Evolutionary conservation across 2,797 vertebrate genomes (phyloP).

Genomic region (Onychomys leucogaster): DNA sequence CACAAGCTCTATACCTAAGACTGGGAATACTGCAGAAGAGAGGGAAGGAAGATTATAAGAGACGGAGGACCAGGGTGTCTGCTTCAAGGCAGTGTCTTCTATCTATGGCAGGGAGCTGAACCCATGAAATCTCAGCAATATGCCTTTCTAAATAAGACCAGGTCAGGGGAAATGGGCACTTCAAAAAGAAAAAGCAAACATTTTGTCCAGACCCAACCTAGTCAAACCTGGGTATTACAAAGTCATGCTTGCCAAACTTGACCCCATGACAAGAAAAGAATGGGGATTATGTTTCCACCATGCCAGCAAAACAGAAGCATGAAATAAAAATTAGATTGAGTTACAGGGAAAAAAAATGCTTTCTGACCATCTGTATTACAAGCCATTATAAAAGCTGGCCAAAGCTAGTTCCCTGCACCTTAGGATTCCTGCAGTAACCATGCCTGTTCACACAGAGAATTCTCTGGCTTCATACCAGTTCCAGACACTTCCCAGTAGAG

Average conservation of each 20-base stretch:
- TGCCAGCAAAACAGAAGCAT: neutral
- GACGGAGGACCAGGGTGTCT: neutral
- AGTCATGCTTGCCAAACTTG: neutral
- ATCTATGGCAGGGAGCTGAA: neutral
- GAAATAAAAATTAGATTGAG: constrained; percentile 18
- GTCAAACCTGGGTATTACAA: neutral
- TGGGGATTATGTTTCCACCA: neutral
- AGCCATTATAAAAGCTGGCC: neutral
- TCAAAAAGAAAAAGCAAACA: neutral
- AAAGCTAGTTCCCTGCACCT: neutral
- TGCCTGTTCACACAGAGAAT: neutral
- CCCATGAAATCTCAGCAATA: neutral
- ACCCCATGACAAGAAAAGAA: neutral
- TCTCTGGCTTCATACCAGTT: constrained; percentile 14
- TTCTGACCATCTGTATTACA: neutral
- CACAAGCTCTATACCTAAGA: neutral
- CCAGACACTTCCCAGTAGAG: neutral
- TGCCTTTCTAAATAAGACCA: neutral
- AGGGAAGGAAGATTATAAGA: neutral
- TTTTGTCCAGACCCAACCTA: neutral
- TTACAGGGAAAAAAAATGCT: neutral
- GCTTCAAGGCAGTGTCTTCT: neutral
- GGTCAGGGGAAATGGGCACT: neutral
- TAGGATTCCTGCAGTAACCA: constrained; percentile 3
- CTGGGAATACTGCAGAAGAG: neutral